A percentile compares a stretch with the other conserved stretches of the same genome.
Evolutionary conservation across 2,888 invertebrate genomes (phyloP).

Genomic region (Dioctria rufipes): DNA sequence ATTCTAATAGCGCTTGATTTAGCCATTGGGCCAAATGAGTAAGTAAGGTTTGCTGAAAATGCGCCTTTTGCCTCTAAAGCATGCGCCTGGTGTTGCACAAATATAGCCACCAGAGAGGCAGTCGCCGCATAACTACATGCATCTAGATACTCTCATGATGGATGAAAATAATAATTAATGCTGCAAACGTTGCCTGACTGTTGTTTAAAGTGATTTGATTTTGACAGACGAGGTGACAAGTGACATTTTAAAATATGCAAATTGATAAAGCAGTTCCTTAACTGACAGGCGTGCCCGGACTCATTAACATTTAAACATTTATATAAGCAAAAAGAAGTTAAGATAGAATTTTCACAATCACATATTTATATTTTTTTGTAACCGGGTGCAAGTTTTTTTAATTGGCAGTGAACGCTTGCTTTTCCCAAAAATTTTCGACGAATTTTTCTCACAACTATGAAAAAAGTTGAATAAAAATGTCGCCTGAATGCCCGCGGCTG

Average conservation of each 20-base stretch:
- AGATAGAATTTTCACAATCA: background rate
- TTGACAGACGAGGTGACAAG: conserved; percentile 71
- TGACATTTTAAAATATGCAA: conserved; percentile 64
- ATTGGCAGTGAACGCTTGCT: conserved; percentile 8
- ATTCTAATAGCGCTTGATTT: conserved; percentile 49
- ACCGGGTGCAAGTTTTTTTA: conserved; percentile 8
- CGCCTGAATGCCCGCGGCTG: conserved; percentile 8
- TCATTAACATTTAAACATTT: background rate
- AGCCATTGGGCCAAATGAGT: conserved; percentile 7
- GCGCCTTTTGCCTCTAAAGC: conserved; percentile 7
- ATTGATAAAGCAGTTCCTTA: conserved; percentile 50
- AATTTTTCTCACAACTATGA: background rate
- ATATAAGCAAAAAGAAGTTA: background rate
- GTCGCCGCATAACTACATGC: background rate
- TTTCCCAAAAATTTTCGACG: conserved; percentile 20
- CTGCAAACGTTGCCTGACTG: background rate
- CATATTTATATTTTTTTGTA: background rate
- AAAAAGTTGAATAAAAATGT: background rate
- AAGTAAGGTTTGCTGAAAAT: conserved; percentile 1
- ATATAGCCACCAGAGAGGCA: background rate
- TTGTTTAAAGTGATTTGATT: conserved; percentile 71
- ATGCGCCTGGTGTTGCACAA: conserved; percentile 35
- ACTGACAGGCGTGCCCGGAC: conserved; percentile 43
- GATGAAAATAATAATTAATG: conserved; percentile 1
- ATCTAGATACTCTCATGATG: background rate